Evolutionary conservation across 2,797 vertebrate genomes (phyloP).

Genomic region (Sparus aurata): DNA sequence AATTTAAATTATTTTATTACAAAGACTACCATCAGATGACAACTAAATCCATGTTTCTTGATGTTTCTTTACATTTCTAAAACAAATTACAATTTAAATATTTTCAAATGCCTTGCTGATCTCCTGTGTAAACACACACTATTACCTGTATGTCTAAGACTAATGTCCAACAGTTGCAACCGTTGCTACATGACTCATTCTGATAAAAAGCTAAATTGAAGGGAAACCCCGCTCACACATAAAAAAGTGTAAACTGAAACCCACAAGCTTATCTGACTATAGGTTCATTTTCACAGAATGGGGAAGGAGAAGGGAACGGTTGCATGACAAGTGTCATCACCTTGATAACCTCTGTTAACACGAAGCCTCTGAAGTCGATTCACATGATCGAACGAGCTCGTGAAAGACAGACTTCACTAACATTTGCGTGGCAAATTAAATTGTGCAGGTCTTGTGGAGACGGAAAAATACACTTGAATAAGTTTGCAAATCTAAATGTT

Average conservation of each 20-base stretch:
- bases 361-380: slow-evolving; percentile 9
- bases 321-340: background rate
- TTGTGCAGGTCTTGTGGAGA: slow-evolving; percentile 8
- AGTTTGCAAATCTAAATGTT: slow-evolving; percentile 12
- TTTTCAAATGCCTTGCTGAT: background rate
- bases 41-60: background rate
- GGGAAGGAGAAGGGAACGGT: background rate
- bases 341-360: background rate
- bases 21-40: background rate
- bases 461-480: background rate
- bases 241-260: slow-evolving; percentile 23
- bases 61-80: background rate
- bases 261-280: accelerated
- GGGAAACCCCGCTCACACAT: slow-evolving; percentile 29
- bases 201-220: background rate
- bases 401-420: slow-evolving; percentile 12
- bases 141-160: background rate
- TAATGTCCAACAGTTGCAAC: background rate
- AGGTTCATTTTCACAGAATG: background rate
- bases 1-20: background rate
- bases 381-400: slow-evolving; percentile 9
- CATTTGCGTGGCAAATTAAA: slow-evolving; percentile 16
- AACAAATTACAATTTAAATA: background rate
- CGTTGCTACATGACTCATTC: background rate
- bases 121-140: background rate